Conservation (phyloP, 2,888 invertebrate genomes). For the Tetanocera ferruginea region DNA sequence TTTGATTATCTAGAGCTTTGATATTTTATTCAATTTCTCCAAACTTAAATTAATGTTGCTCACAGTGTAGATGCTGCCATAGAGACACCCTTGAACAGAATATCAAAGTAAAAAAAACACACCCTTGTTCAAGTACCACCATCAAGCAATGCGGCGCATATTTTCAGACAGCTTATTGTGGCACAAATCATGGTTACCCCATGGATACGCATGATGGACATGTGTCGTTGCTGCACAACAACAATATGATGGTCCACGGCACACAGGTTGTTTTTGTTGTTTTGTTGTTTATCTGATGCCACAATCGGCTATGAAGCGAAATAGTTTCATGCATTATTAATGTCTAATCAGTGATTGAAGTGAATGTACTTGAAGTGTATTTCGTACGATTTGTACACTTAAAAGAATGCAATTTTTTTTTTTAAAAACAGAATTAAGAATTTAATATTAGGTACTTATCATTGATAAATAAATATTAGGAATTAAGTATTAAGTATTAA, state of each 20-base stretch:
- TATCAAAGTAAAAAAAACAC: too few species aligned
- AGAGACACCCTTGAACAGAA: too few species aligned
- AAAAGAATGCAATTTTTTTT: neutral
- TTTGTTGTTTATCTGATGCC: neutral
- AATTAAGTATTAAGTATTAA: too few species aligned
- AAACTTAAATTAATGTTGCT: too few species aligned
- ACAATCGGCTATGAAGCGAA: constrained; percentile 1
- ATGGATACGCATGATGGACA: neutral
- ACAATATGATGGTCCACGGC: neutral
- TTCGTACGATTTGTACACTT: neutral
- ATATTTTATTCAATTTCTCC: neutral
- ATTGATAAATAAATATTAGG: neutral
- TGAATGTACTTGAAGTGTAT: neutral
- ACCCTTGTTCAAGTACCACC: too few species aligned
- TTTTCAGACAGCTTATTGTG: neutral
- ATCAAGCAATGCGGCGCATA: neutral
- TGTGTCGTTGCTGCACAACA: neutral
- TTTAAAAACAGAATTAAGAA: neutral
- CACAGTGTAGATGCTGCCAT: too few species aligned
- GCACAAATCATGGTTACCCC: neutral
- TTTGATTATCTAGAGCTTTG: neutral
- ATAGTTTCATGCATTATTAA: constrained; percentile 17
- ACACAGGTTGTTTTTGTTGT: neutral
- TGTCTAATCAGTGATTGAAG: constrained; percentile 11
- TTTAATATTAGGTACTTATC: neutral